These are phyloP conservation scores for Muschampia plurimacula DNA, from an alignment of 2,888 invertebrate species.

Conservation along the genomic window DNA sequence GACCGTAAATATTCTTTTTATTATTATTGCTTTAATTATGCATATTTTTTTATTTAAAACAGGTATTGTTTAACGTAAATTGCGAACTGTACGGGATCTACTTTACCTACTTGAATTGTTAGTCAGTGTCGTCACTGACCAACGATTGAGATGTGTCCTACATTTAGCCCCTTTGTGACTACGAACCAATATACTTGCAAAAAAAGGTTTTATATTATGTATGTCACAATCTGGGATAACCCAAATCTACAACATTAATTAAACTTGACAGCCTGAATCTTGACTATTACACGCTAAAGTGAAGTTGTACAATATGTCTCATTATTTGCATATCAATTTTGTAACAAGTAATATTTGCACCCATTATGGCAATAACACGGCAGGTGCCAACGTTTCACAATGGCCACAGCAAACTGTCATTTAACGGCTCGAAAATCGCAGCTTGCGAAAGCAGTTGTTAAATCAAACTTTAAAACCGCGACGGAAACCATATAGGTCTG, in stretches of 20 bases:
- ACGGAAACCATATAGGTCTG: neutral
- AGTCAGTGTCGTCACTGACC: no score
- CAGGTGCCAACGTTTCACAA: conserved; percentile 12
- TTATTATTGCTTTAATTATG: no score
- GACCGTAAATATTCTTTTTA: no score
- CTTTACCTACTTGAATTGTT: no score
- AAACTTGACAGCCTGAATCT: neutral
- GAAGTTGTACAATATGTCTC: neutral
- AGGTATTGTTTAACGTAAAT: no score
- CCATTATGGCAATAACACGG: conserved; percentile 10
- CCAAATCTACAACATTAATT: neutral
- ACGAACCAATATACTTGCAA: no score
- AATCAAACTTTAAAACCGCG: conserved; percentile 2
- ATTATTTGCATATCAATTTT: conserved; percentile 12
- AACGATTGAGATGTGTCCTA: no score
- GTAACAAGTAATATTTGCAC: conserved; percentile 3
- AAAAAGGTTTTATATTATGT: no score
- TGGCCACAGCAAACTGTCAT: conserved; percentile 2
- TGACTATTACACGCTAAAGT: neutral
- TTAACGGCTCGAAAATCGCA: conserved; percentile 1
- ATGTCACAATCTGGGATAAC: neutral
- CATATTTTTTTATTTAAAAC: no score
- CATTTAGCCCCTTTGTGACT: no score
- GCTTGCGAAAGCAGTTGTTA: conserved; percentile 4
- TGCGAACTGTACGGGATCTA: no score